A percentile compares a stretch with the other conserved stretches of the same genome.
These are phyloP conservation scores for Lophotriccus pileatus DNA, from an alignment of 2,797 vertebrate genomes.

Conservation along the genomic window DNA sequence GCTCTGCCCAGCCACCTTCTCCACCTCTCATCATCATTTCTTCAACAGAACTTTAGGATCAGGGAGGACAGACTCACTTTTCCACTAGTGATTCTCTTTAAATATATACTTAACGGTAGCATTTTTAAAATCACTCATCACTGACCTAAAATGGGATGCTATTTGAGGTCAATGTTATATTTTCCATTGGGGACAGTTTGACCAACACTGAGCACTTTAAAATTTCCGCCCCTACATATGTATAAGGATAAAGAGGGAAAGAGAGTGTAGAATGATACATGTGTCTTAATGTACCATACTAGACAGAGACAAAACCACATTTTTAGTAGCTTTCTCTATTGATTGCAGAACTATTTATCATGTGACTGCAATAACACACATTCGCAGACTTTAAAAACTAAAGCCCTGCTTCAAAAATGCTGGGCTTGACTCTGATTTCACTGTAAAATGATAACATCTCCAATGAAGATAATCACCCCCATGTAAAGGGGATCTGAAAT, in stretches of 20 bases:
- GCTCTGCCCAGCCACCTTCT: background rate
- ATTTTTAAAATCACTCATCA: constrained; percentile 53
- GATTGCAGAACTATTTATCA: constrained; percentile 50
- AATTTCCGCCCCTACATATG: background rate
- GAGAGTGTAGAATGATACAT: background rate
- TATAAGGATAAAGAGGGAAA: background rate
- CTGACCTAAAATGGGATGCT: constrained; percentile 13
- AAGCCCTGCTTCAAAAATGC: background rate
- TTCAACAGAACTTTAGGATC: background rate
- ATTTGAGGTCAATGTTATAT: constrained; percentile 31
- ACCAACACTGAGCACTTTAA: background rate
- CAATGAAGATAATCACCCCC: background rate
- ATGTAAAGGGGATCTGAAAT: background rate
- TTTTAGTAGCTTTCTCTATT: constrained; percentile 57
- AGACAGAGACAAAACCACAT: constrained; percentile 57
- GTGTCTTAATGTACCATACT: constrained; percentile 26
- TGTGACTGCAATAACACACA: background rate
- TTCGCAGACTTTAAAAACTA: background rate
- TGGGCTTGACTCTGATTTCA: background rate
- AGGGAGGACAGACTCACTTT: background rate
- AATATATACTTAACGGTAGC: background rate
- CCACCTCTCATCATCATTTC: background rate
- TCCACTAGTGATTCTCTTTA: background rate
- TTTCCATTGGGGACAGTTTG: constrained; percentile 38
- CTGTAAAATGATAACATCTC: background rate